Percentiles rank a stretch among this genome's conserved stretches.
Evolutionary conservation across 2,888 invertebrate genomes (phyloP).

Genomic region (Harpalus rufipes): DNA sequence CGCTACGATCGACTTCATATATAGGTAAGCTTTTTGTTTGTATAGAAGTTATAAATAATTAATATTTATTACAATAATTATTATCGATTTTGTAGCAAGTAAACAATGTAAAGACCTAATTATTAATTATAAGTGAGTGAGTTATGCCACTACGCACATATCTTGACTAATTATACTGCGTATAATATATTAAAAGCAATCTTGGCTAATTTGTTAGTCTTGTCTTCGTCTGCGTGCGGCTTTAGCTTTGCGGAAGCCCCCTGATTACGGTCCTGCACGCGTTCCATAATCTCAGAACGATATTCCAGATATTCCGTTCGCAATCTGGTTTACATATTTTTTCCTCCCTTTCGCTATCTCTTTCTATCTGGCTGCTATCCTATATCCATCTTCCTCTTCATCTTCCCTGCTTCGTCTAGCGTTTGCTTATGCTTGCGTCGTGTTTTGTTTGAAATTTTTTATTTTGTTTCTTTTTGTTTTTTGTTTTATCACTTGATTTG

Average conservation of each 20-base stretch:
- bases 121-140: background rate
- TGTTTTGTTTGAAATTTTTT: constrained; percentile 46
- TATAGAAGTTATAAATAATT: too few species aligned
- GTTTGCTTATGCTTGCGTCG: constrained; percentile 34
- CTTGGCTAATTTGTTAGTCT: background rate
- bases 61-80: background rate
- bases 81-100: background rate
- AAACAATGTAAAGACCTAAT: background rate
- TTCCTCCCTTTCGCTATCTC: constrained; percentile 5
- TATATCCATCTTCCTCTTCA: constrained; percentile 16
- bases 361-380: background rate
- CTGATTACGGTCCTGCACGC: constrained; percentile 46
- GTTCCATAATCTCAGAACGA: constrained; percentile 59
- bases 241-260: constrained; percentile 6
- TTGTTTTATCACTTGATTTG: constrained; percentile 50
- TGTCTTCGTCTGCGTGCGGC: constrained; percentile 14
- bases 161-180: background rate
- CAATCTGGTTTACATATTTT: constrained; percentile 57
- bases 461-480: constrained; percentile 37
- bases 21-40: too few species aligned
- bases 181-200: constrained; percentile 4
- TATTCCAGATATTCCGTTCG: constrained; percentile 54
- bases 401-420: constrained; percentile 21
- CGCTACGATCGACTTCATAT: too few species aligned
- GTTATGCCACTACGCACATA: background rate